A percentile compares a stretch with the other conserved stretches of the same genome.
These are phyloP conservation scores for Gnathonemus echidnorhynchus DNA, from an alignment of 2,113 vertebrate species.

Conservation along the genomic window DNA sequence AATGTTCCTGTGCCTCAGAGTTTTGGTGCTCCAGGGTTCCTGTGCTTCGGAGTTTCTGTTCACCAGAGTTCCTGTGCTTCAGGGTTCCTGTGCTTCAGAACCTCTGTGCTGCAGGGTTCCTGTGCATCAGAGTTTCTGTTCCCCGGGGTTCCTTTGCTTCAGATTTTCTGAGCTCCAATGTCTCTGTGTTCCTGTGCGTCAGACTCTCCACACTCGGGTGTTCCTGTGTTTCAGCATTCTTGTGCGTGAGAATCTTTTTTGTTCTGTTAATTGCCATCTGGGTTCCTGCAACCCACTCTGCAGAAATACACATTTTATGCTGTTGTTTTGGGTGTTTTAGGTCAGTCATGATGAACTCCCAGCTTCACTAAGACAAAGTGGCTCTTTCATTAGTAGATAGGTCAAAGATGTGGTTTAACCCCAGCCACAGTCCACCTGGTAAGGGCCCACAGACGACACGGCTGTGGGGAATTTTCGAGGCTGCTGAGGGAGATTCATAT, in stretches of 20 bases:
- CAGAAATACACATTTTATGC: neutral
- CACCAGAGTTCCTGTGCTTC: too few relatives aligned
- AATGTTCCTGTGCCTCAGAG: neutral
- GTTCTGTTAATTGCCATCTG: neutral
- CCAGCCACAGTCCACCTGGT: neutral
- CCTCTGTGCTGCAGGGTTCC: neutral
- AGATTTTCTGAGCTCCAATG: neutral
- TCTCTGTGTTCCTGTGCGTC: neutral
- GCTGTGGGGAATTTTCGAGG: slow-evolving; percentile 8
- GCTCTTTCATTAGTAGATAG: neutral
- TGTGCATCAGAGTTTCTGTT: neutral
- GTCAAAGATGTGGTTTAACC: slow-evolving; percentile 18
- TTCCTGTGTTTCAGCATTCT: neutral
- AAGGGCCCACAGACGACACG: neutral
- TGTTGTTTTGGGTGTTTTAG: neutral
- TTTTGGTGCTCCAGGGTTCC: too few relatives aligned
- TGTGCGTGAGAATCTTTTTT: neutral
- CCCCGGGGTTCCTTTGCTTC: neutral
- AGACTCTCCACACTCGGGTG: neutral
- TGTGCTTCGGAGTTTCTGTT: too few relatives aligned
- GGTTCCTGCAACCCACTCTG: neutral
- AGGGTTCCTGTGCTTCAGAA: neutral
- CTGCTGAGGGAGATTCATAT: slow-evolving; percentile 33
- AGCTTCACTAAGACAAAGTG: neutral
- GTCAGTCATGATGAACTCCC: neutral